Percentiles rank a stretch among this genome's conserved stretches.
These are phyloP conservation scores for Sylvietta virens DNA, from an alignment of 2,113 vertebrate species.

Conservation along the genomic window DNA sequence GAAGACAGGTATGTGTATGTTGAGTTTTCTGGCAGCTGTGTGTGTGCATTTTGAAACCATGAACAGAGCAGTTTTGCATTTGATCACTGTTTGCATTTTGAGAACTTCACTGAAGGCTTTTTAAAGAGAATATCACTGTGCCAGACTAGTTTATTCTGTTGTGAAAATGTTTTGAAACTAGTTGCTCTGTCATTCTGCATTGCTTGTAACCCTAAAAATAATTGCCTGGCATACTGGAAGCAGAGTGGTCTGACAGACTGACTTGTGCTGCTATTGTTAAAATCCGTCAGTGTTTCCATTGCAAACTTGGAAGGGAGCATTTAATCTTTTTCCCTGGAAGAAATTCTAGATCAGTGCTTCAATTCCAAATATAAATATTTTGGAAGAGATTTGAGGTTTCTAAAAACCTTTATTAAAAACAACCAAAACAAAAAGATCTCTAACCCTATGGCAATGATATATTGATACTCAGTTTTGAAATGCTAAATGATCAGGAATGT, in stretches of 20 bases:
- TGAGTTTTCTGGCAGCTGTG: background rate
- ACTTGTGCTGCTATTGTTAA: conserved; percentile 20
- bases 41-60: accelerated
- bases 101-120: background rate
- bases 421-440: background rate
- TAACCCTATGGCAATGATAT: background rate
- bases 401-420: background rate
- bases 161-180: conserved; percentile 16
- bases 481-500: background rate
- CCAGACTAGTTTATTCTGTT: background rate
- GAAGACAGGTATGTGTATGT: background rate
- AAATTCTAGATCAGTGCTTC: conserved; percentile 1
- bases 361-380: background rate
- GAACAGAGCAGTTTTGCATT: background rate
- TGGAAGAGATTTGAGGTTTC: background rate
- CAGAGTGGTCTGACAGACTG: background rate
- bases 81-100: background rate
- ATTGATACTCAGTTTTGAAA: background rate
- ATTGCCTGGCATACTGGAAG: background rate
- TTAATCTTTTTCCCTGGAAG: conserved; percentile 42
- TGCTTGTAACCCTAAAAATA: conserved; percentile 31
- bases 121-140: background rate
- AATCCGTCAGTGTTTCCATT: conserved; percentile 44
- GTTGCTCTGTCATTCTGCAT: background rate
- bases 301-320: background rate